These are phyloP conservation scores for Heliornis fulica DNA, from an alignment of 2,113 vertebrate genomes.

Conservation along the genomic window DNA sequence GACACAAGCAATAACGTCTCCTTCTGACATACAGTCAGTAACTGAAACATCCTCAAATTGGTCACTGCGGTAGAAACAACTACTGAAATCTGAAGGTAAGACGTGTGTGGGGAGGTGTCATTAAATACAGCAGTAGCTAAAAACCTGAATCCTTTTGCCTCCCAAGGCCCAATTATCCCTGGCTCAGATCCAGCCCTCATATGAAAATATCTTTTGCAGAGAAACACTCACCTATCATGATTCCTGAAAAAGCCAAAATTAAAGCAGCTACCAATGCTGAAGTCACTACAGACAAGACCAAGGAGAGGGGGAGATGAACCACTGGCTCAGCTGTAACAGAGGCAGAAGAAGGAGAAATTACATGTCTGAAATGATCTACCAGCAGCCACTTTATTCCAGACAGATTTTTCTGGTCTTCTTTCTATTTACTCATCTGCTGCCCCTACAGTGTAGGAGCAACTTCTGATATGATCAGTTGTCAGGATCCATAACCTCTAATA, in stretches of 20 bases:
- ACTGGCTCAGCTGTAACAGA: constrained; percentile 75
- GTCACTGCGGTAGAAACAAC: neutral
- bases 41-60: neutral
- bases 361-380: neutral
- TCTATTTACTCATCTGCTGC: neutral
- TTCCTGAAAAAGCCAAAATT: constrained; percentile 92
- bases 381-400: neutral
- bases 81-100: neutral
- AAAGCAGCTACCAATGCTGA: constrained; percentile 93
- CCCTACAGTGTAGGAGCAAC: neutral
- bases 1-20: neutral
- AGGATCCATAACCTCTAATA: neutral
- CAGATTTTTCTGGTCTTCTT: neutral
- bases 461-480: neutral
- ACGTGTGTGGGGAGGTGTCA: neutral
- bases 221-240: constrained; percentile 94
- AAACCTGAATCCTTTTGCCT: neutral
- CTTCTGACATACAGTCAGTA: neutral
- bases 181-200: neutral
- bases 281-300: constrained; percentile 92
- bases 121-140: neutral
- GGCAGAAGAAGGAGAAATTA: neutral
- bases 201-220: neutral
- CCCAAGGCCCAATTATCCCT: constrained; percentile 5
- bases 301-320: constrained; percentile 80